Evolutionary conservation across 2,113 vertebrate genomes (phyloP).

Genomic region (Tichodroma muraria): DNA sequence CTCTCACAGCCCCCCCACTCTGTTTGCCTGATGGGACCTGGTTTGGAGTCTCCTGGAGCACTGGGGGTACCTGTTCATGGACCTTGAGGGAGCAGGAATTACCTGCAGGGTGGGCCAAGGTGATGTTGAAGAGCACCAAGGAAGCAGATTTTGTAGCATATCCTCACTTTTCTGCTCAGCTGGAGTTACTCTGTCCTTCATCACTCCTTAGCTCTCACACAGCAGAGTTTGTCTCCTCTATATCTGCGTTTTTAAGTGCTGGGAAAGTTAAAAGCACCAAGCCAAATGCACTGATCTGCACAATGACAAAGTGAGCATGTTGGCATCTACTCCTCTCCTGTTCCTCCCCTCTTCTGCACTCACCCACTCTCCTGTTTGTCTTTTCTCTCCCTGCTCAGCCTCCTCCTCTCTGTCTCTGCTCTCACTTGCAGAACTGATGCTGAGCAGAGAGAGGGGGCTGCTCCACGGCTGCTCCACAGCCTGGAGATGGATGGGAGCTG

Average conservation of each 20-base stretch:
- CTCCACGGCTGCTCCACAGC: not conserved
- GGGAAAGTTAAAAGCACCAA: not conserved
- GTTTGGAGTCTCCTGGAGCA: not conserved
- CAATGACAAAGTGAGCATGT: not conserved
- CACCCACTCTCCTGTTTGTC: constrained; percentile 31
- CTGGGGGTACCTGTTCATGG: too few relatives aligned
- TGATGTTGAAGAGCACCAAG: not conserved
- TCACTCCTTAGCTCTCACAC: not conserved
- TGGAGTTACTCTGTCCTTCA: not conserved
- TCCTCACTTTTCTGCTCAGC: not conserved
- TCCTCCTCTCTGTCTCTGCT: not conserved
- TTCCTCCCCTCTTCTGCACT: not conserved
- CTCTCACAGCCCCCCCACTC: not conserved
- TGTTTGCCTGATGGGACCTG: not conserved
- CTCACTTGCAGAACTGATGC: not conserved
- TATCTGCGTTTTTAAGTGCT: not conserved
- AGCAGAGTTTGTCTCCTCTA: not conserved
- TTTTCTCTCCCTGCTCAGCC: not conserved
- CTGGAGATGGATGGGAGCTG: not conserved
- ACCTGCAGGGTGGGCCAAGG: not conserved
- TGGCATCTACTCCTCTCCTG: not conserved
- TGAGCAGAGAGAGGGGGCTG: not conserved
- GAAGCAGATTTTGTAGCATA: not conserved
- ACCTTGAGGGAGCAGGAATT: not conserved
- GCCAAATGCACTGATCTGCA: not conserved